Evolutionary conservation across 1,140 invertebrate species (phyloP), one percentile per base, ranked within the genome.

Genomic region (Gryon sp.): DNA sequence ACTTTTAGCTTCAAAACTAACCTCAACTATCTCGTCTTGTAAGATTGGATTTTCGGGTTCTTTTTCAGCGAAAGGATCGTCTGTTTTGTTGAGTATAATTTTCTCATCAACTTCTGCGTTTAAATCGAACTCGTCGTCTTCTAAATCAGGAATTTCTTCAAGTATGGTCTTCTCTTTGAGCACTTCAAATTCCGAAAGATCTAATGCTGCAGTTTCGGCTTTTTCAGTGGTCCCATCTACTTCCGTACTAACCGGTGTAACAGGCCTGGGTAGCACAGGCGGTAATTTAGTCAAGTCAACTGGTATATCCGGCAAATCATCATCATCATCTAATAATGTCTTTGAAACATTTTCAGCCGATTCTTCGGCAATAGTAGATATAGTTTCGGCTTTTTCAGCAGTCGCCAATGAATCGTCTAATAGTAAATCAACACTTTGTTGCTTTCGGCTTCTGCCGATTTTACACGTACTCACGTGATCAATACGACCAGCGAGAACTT

Each of bases 401-500:
- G 20, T 50, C 0, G 20, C 28, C 3, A 24, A 3, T 11, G 74
- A 92, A 80, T 91, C 93, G 55, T 92, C 93, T 19, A 95, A 84
- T 20, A 95, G 79, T 1, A 95, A 86, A 86, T 95, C 92, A 72
- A 68, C 91, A 90, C 24, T 90, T 81, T 63, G 87, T 79, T 18
- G 91, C 88, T 50, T 91, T 62, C 91, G 90, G 60, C 91, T 88
- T 75, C 92, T 83, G 32, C 82, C 76, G 2, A 91, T 89, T 43
- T 90, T 80, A 90, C 92, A 77, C 89, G 87, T 79, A 89, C 91
- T 84, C 0, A 92, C 88, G 78, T 92, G 90, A 79, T 95, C 94
- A 20, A 94, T 92, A 55, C 94, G 91, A 0, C 95, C 95, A 5
- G 95, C 95, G 3, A 97, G 89, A 16, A 97, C 94, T 83, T 95